phyloP scores from a whole-genome alignment of 2,797 vertebrate species.

The Lycodopsis pacificus region DNA sequence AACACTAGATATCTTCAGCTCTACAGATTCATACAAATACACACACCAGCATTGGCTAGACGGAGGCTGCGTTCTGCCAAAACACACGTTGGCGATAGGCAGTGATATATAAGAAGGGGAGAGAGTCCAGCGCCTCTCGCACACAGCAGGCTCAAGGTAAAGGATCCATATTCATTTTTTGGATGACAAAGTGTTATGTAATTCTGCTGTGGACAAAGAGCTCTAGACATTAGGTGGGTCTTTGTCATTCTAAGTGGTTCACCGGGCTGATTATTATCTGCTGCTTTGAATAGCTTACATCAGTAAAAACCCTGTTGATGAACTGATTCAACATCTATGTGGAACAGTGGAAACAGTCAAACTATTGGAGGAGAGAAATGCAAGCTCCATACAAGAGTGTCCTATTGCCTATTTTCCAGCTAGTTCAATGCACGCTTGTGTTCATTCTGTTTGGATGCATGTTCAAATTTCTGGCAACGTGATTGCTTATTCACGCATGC shows the following conservation, averaged over 20 bases:
- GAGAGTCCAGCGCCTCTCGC: constrained; percentile 60
- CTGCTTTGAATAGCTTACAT: constrained; percentile 38
- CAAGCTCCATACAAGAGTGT: neutral
- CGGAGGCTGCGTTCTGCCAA: constrained; percentile 54
- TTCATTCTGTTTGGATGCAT: constrained; percentile 17
- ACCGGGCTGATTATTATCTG: constrained; percentile 18
- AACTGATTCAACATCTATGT: constrained; percentile 19
- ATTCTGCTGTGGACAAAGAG: constrained; percentile 44
- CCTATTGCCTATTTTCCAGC: neutral
- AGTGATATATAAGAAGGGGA: constrained; percentile 53
- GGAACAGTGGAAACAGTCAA: constrained; percentile 24
- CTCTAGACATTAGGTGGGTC: constrained; percentile 22
- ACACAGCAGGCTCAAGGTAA: constrained; percentile 80
- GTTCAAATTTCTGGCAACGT: constrained; percentile 2
- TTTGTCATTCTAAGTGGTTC: constrained; percentile 32
- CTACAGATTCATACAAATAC: constrained; percentile 56
- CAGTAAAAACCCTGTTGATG: constrained; percentile 19
- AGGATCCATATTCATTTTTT: constrained; percentile 75
- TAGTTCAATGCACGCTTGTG: constrained; percentile 5
- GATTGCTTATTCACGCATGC: constrained; percentile 30
- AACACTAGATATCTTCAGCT: constrained; percentile 74
- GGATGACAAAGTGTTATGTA: constrained; percentile 64
- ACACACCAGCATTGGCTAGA: constrained; percentile 48
- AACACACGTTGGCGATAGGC: constrained; percentile 48
- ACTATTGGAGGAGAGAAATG: constrained; percentile 8